Evolutionary conservation across 2,113 vertebrate species (phyloP), one percentile per base, ranked within the genome.

Genomic region (Alethe castanea): DNA sequence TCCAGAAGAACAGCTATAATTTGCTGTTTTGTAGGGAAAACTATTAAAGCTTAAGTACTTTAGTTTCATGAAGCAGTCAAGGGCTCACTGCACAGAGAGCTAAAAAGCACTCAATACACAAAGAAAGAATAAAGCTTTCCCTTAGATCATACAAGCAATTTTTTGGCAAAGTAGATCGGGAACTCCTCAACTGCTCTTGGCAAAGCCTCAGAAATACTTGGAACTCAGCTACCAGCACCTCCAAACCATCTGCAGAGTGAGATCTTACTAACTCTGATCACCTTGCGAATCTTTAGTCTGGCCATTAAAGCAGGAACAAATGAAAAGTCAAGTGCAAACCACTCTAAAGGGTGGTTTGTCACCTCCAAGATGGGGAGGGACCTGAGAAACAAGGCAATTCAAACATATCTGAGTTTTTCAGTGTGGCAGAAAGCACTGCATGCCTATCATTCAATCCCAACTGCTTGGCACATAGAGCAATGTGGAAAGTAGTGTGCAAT

Each of bases 1-100:
- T 95, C 65, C 89, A 95, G 86, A 86, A 81, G 48, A 94, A 57
- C 52, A 86, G 72, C 65, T 84, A 80, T 71, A 74, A 91, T 81
- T 67, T 74, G 59, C 28, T 62, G 76, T 66, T 86, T 33, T 64
- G 48, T 22, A 50, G 29, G 35, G 53, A 16, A 89, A 86, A 22
- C 48, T 42, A 81, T 42, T 81, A 38, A 81, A 86, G 52, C 66
- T 54, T 88, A 86, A 78, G 76, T 47, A 31, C 38, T 83, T 54
- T 35, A 60, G 11, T 60, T 86, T 78, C 36, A 25, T 16, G 38
- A 71, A 70, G 67, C 24, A 78, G 50, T 33, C 67, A 81, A 40
- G 19, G 22, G 17, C 48, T 64, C 12, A 3, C 50, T 40, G 20
- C 10, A 70, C 2, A 24, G 25, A 84, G 12, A 84, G 13, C 33